Conservation (phyloP, 2,113 vertebrate species). For the Tragelaphus scriptus region DNA sequence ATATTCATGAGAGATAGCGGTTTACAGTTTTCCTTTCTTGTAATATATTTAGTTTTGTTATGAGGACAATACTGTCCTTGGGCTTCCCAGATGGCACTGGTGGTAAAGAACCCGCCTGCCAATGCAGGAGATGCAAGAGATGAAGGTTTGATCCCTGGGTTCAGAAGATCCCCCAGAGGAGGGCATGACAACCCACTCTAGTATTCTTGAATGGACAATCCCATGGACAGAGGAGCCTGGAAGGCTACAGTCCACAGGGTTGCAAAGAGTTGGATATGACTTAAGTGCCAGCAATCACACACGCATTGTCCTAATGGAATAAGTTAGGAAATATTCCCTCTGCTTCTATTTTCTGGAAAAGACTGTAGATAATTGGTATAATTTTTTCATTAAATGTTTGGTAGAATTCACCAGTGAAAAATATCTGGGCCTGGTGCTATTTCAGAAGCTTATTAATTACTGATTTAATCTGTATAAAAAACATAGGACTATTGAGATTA, state of each 20-base stretch:
- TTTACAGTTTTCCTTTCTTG: not conserved
- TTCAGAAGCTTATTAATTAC: not conserved
- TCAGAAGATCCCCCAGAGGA: not conserved
- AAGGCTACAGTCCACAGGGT: not conserved
- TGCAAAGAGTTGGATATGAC: rapidly evolving
- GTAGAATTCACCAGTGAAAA: not conserved
- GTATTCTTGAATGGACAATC: not conserved
- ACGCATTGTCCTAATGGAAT: not conserved
- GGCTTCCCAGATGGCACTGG: not conserved
- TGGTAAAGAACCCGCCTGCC: not conserved
- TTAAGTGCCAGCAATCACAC: not conserved
- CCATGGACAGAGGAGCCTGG: not conserved
- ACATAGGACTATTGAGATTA: not conserved
- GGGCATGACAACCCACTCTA: not conserved
- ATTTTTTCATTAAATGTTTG: not conserved
- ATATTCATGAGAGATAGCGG: not conserved
- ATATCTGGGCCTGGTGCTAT: not conserved
- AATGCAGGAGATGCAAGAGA: not conserved
- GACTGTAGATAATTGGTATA: not conserved
- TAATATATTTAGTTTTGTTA: not conserved
- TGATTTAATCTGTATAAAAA: not conserved
- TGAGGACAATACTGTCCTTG: not conserved
- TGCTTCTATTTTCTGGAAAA: not conserved
- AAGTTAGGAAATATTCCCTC: not conserved
- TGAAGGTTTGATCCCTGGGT: not conserved